Evolutionary conservation across 2,888 invertebrate genomes (phyloP), one percentile per base, ranked within the genome.

Genomic region (Lordiphosa andalusiaca): DNA sequence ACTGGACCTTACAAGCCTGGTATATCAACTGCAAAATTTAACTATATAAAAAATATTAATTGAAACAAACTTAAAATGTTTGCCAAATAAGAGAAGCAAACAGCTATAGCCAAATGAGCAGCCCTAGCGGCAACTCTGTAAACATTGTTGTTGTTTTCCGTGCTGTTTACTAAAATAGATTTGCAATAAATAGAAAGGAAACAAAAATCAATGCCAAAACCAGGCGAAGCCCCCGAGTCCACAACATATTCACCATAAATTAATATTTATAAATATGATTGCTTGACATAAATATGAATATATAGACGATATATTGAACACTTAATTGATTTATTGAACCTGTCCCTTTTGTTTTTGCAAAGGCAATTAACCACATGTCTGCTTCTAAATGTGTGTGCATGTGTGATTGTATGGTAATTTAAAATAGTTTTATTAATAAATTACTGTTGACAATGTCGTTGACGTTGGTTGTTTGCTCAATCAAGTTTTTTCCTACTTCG

Each of bases 321-420:
- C 55, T 60, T 64, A 81, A 84, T 81, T 81, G 67, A 80, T 69
- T 83, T 67, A 67, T 80, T 56, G 62, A 56, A 66, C 57, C 33
- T 58, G 42, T 46, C 6, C 35, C 53, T 39, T 51, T 60, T 57
- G 42, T 50, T 75, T 72, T 78, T 50, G 61, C 50, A 47, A 58
- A 46, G 19, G 62, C 44, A 44, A 73, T 56, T 63, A 59, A 64
- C 48, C 39, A 39, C 53, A 38, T 48, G 42, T 42, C 30, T 47
- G 23, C 59, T 42, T 36, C 13, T 30, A 9, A 51, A 33, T 44
- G 12, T 63, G 13, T 21, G 30, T 51, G 13, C 40, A n/a, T n/a
- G 37, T 39, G 40, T 49, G 9, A 37, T 21, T 44, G 39, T 13
- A 48, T 52, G 61, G 65, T 59, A 62, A 66, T 69, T 66, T 42